Base-by-base conservation (phyloP, 1,140 invertebrate genomes). In the Drosophila ohnishii region DNA sequence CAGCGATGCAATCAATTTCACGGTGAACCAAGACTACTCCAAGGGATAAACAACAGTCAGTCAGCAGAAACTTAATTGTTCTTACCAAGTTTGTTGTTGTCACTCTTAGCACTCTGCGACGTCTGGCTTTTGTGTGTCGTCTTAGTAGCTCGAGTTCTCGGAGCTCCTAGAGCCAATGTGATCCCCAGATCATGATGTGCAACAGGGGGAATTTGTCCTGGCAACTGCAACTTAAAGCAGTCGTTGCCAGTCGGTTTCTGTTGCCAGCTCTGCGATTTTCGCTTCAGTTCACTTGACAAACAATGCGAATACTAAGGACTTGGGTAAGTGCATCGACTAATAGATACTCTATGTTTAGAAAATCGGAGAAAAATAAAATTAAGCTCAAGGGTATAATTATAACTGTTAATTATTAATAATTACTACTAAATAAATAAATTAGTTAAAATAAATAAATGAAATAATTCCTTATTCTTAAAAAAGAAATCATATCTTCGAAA, bases 1-100 rank as follows among this genome's bases (percentile, higher is more conserved):
- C 81, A 64, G 67, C 61, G 73, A 73, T 66, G 77, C 81, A 84
- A 84, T 84, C 81, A 84, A 84, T 84, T 84, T 84, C 81, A 84
- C 69, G 81, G 73, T 50, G 61, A 55, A 61, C 65, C 51, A 58
- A 58, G 55, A 44, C 30, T 45, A 34, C 34, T 55, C 32, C 22
- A 28, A 55, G 47, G 50, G 50, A 73, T 80, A 55, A 66, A 59
- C 61, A 61, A 63, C 67, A 65, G 53, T 47, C 61, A 63, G 39
- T 78, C 71, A 72, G 67, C 57, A 37, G 76, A 72, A 84, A 79
- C 77, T 79, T 83, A 83, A 83, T 83, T 83, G 80, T 84, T 48
- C 35, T 48, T 59, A 30, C 37, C 48, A 73, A 72, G 66, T 72
- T 72, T 63, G 71, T 63, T 72, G 63, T 67, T 72, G 65, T 37